phyloP scores from a whole-genome alignment of 2,888 invertebrate species.

The Drosophila borborema region DNA sequence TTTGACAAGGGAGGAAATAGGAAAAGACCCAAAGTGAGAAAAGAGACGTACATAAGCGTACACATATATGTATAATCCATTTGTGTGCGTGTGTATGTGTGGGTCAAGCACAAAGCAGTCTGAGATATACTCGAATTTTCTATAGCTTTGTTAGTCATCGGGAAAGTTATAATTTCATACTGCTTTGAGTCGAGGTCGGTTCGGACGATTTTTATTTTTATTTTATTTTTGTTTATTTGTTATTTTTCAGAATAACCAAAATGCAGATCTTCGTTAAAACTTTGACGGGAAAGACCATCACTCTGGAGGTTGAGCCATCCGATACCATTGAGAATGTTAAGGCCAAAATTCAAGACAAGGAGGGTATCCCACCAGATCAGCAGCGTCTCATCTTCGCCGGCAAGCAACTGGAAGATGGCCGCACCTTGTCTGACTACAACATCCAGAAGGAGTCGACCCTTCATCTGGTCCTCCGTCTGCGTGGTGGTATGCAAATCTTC shows the following conservation, averaged over 20 bases:
- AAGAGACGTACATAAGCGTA: neutral
- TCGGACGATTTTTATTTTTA: conserved; percentile 12
- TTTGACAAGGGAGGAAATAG: conserved; percentile 13
- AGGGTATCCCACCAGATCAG: conserved; percentile 74
- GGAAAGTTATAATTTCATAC: neutral
- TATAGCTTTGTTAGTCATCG: neutral
- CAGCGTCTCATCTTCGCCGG: conserved; percentile 74
- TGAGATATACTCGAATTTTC: neutral
- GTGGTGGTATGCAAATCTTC: conserved; percentile 63
- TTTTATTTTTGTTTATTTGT: conserved; percentile 1
- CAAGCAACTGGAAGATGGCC: conserved; percentile 70
- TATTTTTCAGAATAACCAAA: conserved; percentile 55
- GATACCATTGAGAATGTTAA: conserved; percentile 72
- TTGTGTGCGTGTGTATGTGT: neutral
- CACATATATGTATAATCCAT: neutral
- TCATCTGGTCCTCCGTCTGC: conserved; percentile 91
- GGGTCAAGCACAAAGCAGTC: conserved; percentile 31
- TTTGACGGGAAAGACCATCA: conserved; percentile 73
- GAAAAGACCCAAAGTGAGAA: neutral
- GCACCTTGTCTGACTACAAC: conserved; percentile 66
- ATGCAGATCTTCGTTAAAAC: conserved; percentile 82
- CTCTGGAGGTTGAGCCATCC: conserved; percentile 63
- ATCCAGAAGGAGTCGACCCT: conserved; percentile 90
- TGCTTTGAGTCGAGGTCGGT: conserved; percentile 1
- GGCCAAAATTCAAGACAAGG: conserved; percentile 72